Percentiles rank a stretch among this genome's conserved stretches.
phyloP scores from a whole-genome alignment of 2,113 vertebrate species.

The Puntigrus tetrazona region DNA sequence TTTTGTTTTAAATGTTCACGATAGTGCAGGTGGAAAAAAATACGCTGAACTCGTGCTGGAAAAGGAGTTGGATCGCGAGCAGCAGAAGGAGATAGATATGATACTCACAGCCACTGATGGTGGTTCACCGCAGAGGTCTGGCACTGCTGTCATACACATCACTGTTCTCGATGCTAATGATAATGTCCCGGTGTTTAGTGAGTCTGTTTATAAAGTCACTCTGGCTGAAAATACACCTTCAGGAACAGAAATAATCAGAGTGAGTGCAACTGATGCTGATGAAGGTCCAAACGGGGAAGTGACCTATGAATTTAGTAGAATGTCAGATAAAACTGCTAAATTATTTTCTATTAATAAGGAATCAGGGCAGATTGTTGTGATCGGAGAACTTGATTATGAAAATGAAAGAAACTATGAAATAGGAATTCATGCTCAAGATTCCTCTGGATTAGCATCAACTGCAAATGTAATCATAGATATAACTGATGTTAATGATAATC shows the following conservation, averaged over 20 bases:
- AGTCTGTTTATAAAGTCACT: constrained; percentile 62
- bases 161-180: constrained; percentile 73
- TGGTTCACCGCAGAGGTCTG: constrained; percentile 67
- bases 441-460: constrained; percentile 67
- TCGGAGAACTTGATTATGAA: constrained; percentile 75
- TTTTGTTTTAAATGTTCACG: constrained; percentile 45
- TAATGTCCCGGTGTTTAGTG: constrained; percentile 69
- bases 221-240: constrained; percentile 64
- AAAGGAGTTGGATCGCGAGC: constrained; percentile 55
- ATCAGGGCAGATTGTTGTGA: constrained; percentile 72
- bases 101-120: constrained; percentile 63
- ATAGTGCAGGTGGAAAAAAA: constrained; percentile 36
- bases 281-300: constrained; percentile 60
- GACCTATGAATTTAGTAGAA: constrained; percentile 24
- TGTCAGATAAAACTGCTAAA: constrained; percentile 17
- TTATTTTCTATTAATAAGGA: constrained; percentile 67
- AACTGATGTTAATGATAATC: constrained; percentile 76
- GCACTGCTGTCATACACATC: constrained; percentile 62
- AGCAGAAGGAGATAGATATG: constrained; percentile 49
- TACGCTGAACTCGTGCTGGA: constrained; percentile 53
- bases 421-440: constrained; percentile 74
- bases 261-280: constrained; percentile 77
- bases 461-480: constrained; percentile 71
- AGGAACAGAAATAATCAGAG: constrained; percentile 62
- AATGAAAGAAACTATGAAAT: constrained; percentile 69